These are phyloP conservation scores for Acrossocheilus fasciatus DNA, from an alignment of 2,797 vertebrate species.

Conservation along the genomic window DNA sequence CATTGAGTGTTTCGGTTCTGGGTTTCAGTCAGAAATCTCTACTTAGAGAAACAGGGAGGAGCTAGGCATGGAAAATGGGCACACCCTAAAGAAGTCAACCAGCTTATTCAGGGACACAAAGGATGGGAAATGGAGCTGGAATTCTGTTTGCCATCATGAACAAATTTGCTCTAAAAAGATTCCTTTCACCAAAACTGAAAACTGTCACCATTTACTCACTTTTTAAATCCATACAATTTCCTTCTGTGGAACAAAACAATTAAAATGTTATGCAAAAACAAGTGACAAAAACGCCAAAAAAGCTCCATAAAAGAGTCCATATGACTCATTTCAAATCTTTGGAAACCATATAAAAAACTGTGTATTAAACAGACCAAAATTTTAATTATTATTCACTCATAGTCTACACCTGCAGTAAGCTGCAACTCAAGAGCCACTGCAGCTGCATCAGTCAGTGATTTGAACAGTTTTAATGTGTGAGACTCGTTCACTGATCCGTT, in stretches of 20 bases:
- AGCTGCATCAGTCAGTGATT: neutral
- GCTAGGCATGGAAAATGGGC: conserved; percentile 39
- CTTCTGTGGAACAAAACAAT: neutral
- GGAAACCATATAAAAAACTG: neutral
- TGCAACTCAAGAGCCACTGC: neutral
- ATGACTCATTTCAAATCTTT: neutral
- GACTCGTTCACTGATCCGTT: neutral
- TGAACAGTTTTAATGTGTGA: neutral
- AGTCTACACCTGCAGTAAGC: neutral
- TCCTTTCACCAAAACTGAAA: neutral
- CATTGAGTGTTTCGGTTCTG: conserved; percentile 47
- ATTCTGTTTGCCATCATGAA: conserved; percentile 4
- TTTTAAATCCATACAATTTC: neutral
- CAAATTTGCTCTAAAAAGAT: neutral
- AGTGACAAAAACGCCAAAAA: neutral
- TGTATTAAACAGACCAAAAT: neutral
- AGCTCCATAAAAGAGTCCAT: neutral
- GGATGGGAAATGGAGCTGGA: neutral
- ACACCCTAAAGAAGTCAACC: conserved; percentile 43
- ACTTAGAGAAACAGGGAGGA: conserved; percentile 50
- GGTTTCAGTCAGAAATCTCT: conserved; percentile 54
- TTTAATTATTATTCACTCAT: neutral
- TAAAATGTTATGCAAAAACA: neutral
- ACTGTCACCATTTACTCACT: neutral
- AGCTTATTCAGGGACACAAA: conserved; percentile 35